phyloP scores from a whole-genome alignment of 2,888 invertebrate species.

The Resseliella maxima region DNA sequence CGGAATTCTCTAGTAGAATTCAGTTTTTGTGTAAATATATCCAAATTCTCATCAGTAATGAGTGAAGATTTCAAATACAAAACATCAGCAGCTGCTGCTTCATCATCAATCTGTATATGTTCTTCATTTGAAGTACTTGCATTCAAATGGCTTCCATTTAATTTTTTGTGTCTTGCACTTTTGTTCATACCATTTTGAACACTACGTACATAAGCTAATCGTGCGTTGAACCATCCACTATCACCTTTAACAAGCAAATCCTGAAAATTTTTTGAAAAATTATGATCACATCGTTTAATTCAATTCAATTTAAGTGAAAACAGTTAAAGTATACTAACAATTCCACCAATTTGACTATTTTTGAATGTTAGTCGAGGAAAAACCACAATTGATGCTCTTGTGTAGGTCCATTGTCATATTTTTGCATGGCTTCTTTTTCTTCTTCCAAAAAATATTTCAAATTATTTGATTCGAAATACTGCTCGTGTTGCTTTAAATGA shows the following conservation, averaged over 20 bases:
- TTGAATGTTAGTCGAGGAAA: not conserved
- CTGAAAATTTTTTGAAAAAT: not conserved
- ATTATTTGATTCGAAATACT: not conserved
- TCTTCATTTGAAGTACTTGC: not conserved
- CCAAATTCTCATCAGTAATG: not conserved
- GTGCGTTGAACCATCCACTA: not conserved
- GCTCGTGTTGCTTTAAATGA: not conserved
- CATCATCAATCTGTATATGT: not conserved
- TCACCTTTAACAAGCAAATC: not conserved
- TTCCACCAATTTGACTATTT: conserved; percentile 2
- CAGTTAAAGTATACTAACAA: not conserved
- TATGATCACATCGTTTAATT: too few species aligned
- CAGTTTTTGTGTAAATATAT: not conserved
- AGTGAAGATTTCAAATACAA: not conserved
- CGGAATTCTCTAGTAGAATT: not conserved
- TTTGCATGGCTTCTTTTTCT: not conserved
- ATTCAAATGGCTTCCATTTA: not conserved
- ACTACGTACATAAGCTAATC: not conserved
- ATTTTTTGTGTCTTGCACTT: too few species aligned
- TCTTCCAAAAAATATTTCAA: not conserved
- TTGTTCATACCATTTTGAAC: not conserved
- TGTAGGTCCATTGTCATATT: not conserved
- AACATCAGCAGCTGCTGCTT: not conserved
- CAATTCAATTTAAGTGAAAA: not conserved
- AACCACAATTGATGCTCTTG: not conserved